Base-by-base conservation (phyloP, 2,797 vertebrate genomes). In the Crocidura indochinensis region DNA sequence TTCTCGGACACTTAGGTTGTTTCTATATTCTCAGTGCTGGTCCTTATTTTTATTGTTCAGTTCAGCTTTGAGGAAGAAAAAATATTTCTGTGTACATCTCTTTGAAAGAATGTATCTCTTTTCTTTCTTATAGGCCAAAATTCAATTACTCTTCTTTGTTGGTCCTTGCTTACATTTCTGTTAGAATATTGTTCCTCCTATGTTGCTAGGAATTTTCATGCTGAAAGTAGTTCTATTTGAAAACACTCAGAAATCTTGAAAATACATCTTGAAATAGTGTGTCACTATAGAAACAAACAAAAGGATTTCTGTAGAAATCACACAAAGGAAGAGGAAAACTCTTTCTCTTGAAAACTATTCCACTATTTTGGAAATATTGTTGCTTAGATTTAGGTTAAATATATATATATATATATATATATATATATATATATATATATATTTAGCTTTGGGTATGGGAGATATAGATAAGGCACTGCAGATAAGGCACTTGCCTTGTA, bases 1-100 rank as follows among this genome's bases (percentile, higher is more conserved):
- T 38, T 38, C 38, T 38, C 38, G 5, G 38, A 38, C 38, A 38
- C 38, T 38, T 38, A 38, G 38, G 38, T 38, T 38, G 38, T 38
- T 38, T 38, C 38, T 38, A 38, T 2, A 38, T 38, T 38, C 38
- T 38, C 38, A 38, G 38, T 38, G 38, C 68, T 82, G 7, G 17
- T 78, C 76, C 64, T 65, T 44, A 44, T 72, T 89, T 91, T 89
- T 73, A 80, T 79, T 90, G 31, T 94, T 91, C 76, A 90, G 84
- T 79, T 84, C 53, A 29, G 9, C 53, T 89, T 75, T 65, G 74
- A 51, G 47, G 81, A 14, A 14, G 51, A 24, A 90, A 81, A 56
- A 75, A 80, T 92, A 89, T 53, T 46, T 38, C 38, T 38, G 38
- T 38, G 38, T 38, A 38, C 38, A 38, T 38, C 38, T 38, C 38